These are phyloP conservation scores for Palaemon carinicauda DNA, from an alignment of 1,140 invertebrate genomes.

Conservation along the genomic window DNA sequence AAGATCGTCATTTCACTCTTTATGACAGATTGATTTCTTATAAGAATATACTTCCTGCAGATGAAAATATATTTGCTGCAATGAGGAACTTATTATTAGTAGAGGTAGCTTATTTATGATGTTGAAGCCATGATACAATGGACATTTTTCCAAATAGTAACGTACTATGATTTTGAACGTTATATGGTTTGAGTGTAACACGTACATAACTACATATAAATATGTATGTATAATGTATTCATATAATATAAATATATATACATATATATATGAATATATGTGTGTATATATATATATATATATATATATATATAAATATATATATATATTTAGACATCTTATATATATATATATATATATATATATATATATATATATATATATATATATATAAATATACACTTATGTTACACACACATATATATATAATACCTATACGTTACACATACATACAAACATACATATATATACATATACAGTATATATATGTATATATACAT, in stretches of 20 bases:
- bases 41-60: too few species aligned
- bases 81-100: too few species aligned
- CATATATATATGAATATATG: neutral
- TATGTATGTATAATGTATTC: neutral
- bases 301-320: neutral
- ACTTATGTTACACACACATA: neutral
- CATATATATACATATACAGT: constrained; percentile 12
- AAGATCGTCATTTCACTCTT: too few species aligned
- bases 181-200: neutral
- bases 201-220: neutral
- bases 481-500: neutral
- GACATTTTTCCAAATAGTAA: too few species aligned
- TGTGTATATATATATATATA: constrained; percentile 24
- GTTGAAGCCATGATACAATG: too few species aligned
- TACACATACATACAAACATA: too few species aligned
- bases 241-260: neutral
- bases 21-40: too few species aligned
- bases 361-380: neutral
- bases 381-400: neutral
- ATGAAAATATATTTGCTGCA: too few species aligned
- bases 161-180: too few species aligned
- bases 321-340: neutral
- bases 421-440: too few species aligned
- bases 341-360: neutral
- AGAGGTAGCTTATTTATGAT: too few species aligned